These are phyloP conservation scores for Numenius arquata DNA, from an alignment of 2,113 vertebrate genomes.

Conservation along the genomic window DNA sequence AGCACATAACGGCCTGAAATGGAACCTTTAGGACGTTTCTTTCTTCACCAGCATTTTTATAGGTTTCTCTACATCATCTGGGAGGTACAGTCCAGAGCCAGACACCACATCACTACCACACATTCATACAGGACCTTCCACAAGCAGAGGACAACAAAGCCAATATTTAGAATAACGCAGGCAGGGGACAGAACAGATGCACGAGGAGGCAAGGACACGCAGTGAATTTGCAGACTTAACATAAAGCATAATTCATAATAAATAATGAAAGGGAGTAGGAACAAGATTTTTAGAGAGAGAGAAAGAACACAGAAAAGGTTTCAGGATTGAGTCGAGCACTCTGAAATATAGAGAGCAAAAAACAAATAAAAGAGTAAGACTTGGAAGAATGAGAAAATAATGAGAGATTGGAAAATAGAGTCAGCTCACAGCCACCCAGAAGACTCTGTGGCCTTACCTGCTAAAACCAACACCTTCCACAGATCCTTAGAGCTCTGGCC, in stretches of 20 bases:
- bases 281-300: not conserved
- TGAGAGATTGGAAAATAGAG: not conserved
- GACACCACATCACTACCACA: not conserved
- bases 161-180: not conserved
- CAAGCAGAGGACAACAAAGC: not conserved
- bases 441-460: not conserved
- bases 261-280: not conserved
- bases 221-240: not conserved
- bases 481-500: not conserved
- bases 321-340: not conserved
- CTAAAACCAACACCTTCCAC: not conserved
- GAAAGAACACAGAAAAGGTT: not conserved
- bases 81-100: not conserved
- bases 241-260: not conserved
- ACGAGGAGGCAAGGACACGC: not conserved
- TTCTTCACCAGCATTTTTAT: not conserved
- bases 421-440: not conserved
- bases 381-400: not conserved
- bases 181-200: not conserved
- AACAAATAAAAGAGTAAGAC: not conserved
- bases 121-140: not conserved
- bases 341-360: not conserved
- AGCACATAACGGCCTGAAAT: not conserved
- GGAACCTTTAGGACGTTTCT: not conserved
- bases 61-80: not conserved